phyloP scores from a whole-genome alignment of 2,797 vertebrate genomes.

The Phrynocephalus vlangalii region DNA sequence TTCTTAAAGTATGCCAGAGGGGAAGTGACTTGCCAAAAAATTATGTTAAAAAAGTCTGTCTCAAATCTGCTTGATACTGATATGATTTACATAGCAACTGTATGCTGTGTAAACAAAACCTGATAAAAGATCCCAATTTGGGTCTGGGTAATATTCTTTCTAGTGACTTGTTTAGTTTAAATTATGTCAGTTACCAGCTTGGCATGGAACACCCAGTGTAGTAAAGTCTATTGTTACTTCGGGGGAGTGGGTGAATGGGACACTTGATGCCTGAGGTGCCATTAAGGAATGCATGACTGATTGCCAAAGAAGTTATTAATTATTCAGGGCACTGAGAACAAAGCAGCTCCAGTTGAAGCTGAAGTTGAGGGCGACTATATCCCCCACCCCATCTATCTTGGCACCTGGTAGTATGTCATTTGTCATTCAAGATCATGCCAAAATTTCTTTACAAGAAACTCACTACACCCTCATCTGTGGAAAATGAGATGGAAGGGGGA shows the following conservation, averaged over 20 bases:
- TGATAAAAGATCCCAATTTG: conserved; percentile 31
- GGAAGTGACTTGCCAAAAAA: conserved; percentile 39
- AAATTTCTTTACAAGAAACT: conserved; percentile 62
- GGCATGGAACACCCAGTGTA: conserved; percentile 54
- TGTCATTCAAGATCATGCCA: conserved; percentile 69
- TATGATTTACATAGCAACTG: conserved; percentile 32
- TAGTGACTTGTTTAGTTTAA: conserved; percentile 60
- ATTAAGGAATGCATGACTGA: conserved; percentile 83
- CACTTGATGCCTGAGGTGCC: conserved; percentile 80
- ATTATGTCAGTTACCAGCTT: conserved; percentile 68
- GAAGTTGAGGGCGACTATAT: conserved; percentile 61
- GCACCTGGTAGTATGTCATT: conserved; percentile 68
- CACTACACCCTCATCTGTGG: conserved; percentile 64
- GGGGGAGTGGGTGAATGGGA: conserved; percentile 65
- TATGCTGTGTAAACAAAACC: conserved; percentile 32
- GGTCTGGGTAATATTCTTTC: conserved; percentile 50
- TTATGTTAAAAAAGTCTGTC: conserved; percentile 18
- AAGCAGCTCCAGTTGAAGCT: conserved; percentile 74
- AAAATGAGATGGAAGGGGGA: conserved; percentile 56
- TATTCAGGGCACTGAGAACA: conserved; percentile 77
- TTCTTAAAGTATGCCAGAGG: conserved; percentile 35
- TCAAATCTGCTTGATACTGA: conserved; percentile 26
- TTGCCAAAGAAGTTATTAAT: conserved; percentile 83
- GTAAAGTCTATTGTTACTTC: conserved; percentile 71
- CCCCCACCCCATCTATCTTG: conserved; percentile 62